Base-by-base conservation (phyloP, 2,113 vertebrate genomes). In the Burhinus oedicnemus region DNA sequence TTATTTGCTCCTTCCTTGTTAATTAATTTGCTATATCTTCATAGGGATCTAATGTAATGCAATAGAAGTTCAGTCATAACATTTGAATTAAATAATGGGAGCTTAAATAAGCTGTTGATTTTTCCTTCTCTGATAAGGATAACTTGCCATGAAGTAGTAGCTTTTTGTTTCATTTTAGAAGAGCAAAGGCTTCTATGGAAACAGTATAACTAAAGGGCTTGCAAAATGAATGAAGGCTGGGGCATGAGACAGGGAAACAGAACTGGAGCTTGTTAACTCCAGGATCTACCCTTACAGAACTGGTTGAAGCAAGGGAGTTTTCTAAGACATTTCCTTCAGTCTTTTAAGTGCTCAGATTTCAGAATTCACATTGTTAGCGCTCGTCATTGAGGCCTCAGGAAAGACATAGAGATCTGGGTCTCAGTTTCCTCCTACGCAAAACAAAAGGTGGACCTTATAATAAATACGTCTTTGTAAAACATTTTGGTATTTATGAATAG, bases 1-100 rank as follows among this genome's bases (percentile, higher is more conserved):
- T 95, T 94, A 92, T 95, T 97, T 97, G 69, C 47, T 96, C 71
- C 91, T 97, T 96, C 89, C 77, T 88, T 85, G 89, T 79, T 93
- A 94, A 96, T 97, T 96, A 97, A 90, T 96, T 95, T 96, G 70
- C 71, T 95, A 3, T 70, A 61, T 89, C 69, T 86, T 97, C 91
- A 82, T 72, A 83, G 14, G 66, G 6, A 83, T 81, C 44, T 34
- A 69, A 58, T 89, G 36, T 88, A 92, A 66, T 54, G 75, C 21
- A 71, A 26, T 61, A 88, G 55, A 83, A 83, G 51, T 66, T 93
- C 71, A 94, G 42, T 44, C 38, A 38, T 95, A 89, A 91, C 44
- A 71, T 84, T 64, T 76, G 58, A 95, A 89, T 90, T 83, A 94
- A 92, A 62, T 84, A 93, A 94, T 69, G 52, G 60, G 74, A 93